These are phyloP conservation scores for Helicoverpa assulta DNA, from an alignment of 2,888 invertebrate genomes.

Conservation along the genomic window DNA sequence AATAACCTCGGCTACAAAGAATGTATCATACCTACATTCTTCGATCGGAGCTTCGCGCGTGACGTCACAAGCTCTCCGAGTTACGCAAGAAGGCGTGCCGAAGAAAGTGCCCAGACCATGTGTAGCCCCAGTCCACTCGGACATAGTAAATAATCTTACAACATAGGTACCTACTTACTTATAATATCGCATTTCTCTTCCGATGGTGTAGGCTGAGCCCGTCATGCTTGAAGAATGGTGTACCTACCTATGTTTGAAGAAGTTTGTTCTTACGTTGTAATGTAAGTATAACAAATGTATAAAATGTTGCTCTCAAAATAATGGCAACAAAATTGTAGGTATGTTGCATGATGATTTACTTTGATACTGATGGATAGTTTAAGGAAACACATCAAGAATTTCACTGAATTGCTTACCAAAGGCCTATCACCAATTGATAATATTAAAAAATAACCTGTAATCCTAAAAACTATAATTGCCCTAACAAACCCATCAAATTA, in stretches of 20 bases:
- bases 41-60: constrained; percentile 18
- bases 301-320: not conserved
- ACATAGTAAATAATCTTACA: constrained; percentile 51
- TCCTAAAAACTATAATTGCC: too few species aligned
- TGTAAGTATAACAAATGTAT: not conserved
- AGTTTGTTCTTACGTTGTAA: not conserved
- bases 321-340: not conserved
- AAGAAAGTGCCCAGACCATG: constrained; percentile 62
- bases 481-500: too few species aligned
- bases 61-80: constrained; percentile 21
- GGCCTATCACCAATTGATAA: too few species aligned
- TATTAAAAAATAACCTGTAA: too few species aligned
- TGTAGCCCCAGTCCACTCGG: constrained; percentile 27
- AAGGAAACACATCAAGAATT: too few species aligned
- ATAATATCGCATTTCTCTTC: constrained; percentile 58
- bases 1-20: constrained; percentile 9
- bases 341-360: not conserved
- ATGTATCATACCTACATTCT: constrained; percentile 23
- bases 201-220: constrained; percentile 17
- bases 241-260: not conserved
- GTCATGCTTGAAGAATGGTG: constrained; percentile 18
- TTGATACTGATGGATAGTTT: too few species aligned
- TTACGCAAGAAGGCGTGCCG: constrained; percentile 64
- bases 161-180: constrained; percentile 30
- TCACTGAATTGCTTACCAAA: too few species aligned